Conservation (phyloP, 2,797 vertebrate species). For the Delichon dasypus region DNA sequence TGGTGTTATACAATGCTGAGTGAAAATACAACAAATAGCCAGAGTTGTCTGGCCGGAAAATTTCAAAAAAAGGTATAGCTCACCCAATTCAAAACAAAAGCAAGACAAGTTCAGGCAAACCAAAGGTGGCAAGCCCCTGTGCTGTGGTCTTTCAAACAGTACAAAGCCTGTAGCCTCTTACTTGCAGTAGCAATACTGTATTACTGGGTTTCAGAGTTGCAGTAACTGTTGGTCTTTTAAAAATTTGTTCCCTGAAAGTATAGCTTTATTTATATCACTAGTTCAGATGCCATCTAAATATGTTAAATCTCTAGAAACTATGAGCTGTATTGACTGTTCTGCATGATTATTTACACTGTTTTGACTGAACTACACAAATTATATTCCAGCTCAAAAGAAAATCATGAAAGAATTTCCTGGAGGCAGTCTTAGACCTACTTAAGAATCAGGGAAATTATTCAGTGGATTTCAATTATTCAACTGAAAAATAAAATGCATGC, state of each 20-base stretch:
- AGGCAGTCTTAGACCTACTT: constrained; percentile 38
- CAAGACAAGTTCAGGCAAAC: neutral
- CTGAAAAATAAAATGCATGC: neutral
- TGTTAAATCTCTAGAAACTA: neutral
- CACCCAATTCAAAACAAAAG: neutral
- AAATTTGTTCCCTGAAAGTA: neutral
- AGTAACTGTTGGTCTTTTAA: neutral
- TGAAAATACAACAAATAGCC: neutral
- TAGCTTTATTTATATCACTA: neutral
- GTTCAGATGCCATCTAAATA: neutral
- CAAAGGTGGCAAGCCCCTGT: neutral
- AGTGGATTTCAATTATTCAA: neutral
- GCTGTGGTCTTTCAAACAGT: neutral
- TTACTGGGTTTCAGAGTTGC: neutral
- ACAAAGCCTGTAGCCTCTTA: neutral
- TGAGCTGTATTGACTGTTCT: neutral
- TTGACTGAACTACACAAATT: neutral
- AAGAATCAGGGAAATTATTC: neutral
- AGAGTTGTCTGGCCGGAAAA: neutral
- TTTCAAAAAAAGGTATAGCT: neutral
- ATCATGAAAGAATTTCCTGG: neutral
- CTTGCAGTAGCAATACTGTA: neutral
- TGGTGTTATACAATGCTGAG: neutral
- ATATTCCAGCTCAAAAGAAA: neutral
- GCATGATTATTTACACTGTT: neutral